These are phyloP conservation scores for Athrips mouffetella DNA, from an alignment of 2,888 invertebrate species.

Conservation along the genomic window DNA sequence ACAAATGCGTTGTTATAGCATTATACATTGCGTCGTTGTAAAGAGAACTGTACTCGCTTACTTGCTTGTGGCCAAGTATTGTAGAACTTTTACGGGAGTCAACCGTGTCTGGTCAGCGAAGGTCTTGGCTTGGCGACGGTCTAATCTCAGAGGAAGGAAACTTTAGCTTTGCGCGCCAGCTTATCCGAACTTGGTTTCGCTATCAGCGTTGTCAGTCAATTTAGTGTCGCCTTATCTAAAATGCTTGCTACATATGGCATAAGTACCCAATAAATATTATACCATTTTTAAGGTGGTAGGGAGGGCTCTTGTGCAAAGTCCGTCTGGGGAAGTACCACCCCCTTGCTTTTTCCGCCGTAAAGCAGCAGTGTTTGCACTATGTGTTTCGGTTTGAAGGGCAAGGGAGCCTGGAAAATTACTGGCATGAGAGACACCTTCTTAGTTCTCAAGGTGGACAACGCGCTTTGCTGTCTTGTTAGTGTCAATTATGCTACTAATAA, in stretches of 20 bases:
- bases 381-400: too few relatives aligned
- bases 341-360: too few relatives aligned
- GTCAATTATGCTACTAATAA: too few relatives aligned
- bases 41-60: neutral
- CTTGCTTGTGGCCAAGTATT: neutral
- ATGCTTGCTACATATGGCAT: neutral
- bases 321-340: too few relatives aligned
- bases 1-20: neutral
- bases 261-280: too few relatives aligned
- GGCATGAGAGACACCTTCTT: too few relatives aligned
- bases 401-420: too few relatives aligned
- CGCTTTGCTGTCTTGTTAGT: too few relatives aligned
- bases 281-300: too few relatives aligned
- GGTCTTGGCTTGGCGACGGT: neutral
- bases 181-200: slow-evolving; percentile 3
- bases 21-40: neutral
- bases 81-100: neutral
- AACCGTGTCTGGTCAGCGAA: neutral
- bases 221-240: neutral
- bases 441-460: too few relatives aligned
- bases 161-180: neutral
- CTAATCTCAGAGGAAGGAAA: neutral
- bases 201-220: slow-evolving; percentile 4
- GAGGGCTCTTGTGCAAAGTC: too few relatives aligned
- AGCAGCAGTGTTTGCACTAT: too few relatives aligned